Conservation (phyloP, 2,113 vertebrate genomes). For the Spheniscus mendiculus region DNA sequence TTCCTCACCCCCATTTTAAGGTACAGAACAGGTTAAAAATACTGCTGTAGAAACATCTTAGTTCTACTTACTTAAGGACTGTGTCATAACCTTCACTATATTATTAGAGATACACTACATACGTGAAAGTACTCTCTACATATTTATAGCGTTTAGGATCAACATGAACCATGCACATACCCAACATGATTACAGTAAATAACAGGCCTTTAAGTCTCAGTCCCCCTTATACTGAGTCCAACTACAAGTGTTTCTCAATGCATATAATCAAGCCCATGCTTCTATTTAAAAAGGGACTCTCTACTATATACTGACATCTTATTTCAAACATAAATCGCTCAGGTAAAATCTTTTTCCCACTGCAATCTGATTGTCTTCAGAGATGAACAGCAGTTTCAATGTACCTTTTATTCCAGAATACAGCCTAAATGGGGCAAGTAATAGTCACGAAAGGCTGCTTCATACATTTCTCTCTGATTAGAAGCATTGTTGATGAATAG, state of each 20-base stretch:
- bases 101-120: not conserved
- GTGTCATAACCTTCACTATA: not conserved
- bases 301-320: not conserved
- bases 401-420: not conserved
- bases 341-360: not conserved
- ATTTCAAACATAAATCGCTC: not conserved
- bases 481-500: not conserved
- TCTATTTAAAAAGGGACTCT: not conserved
- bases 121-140: not conserved
- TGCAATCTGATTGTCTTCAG: not conserved
- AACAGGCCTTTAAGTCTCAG: not conserved
- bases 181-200: not conserved
- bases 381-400: not conserved
- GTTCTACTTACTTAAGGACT: not conserved
- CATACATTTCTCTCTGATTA: not conserved
- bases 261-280: not conserved
- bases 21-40: not conserved
- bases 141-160: not conserved
- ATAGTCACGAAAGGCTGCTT: not conserved
- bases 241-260: not conserved
- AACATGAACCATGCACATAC: not conserved
- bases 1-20: not conserved
- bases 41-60: not conserved
- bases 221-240: not conserved
- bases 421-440: not conserved